Base-by-base conservation (phyloP, 2,888 invertebrate species). In the Caenorhabditis sp. region DNA sequence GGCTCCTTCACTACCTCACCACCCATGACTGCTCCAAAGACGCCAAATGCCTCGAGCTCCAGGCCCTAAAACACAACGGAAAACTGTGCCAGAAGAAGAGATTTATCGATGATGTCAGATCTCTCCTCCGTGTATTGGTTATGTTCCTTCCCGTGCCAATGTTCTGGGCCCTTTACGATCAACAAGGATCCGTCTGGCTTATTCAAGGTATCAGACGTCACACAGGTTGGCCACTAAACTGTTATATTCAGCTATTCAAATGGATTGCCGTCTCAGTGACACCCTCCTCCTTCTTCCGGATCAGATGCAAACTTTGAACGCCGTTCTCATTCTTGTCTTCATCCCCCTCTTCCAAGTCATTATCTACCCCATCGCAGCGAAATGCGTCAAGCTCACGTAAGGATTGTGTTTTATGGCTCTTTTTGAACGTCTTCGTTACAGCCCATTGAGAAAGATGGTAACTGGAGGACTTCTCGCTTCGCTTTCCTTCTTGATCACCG, bases 111-210 rank as follows among this genome's bases (percentile, higher is more conserved):
- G 88, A 88, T 46, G 80, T 87, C 37, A 80, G 83, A 24, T 78
- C 82, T 1, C 79, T 88, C 24, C 77, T 87, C 30, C 79, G 85
- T 20, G 70, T 88, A 7, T 66, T 87, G n/a, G 78, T 88, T 56
- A 88, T 88, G 87, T 86, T 85, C 78, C 59, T 89, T 5, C 88
- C 88, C 30, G 90, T 96, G 26, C 97, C 98, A 0, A 92, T 98
- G n/a, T 99, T 97, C 90, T 98, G 96, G 96, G 95, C 97, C 0
- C 92, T 98, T 0, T 97, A 94, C 90, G 97, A 98, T 90, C 98
- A 98, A 89, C 95, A 95, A 92, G 95, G 94, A 20, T 95, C 95
- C 0, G 91, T 94, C 74, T 96, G 95, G 95, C 95, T 95, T 0
- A 93, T 95, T 90, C 95, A 95, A 91, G 96, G 95, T 82, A 5